Evolutionary conservation across 2,888 invertebrate species (phyloP).

Genomic region (Cheilosia vulpina): DNA sequence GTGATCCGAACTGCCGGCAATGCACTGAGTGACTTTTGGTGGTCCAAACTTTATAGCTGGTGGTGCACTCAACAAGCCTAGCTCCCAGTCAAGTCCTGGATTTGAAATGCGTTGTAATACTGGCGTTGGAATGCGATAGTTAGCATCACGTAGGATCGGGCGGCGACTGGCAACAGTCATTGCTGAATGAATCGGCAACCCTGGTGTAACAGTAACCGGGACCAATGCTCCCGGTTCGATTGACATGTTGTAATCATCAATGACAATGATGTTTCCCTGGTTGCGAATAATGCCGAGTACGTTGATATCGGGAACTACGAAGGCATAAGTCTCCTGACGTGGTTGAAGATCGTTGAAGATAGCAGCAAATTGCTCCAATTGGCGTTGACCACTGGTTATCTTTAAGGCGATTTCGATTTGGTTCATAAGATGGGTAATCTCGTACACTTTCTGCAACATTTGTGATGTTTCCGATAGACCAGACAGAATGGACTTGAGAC

Average conservation of each 20-base stretch:
- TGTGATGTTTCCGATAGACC: conserved; percentile 89
- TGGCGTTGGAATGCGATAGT: conserved; percentile 79
- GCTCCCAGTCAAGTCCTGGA: conserved; percentile 80
- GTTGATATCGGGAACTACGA: conserved; percentile 86
- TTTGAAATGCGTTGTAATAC: conserved; percentile 77
- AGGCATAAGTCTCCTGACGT: conserved; percentile 86
- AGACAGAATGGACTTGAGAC: conserved; percentile 87
- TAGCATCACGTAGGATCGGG: conserved; percentile 80
- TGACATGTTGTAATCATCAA: conserved; percentile 80
- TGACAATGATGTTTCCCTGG: conserved; percentile 85
- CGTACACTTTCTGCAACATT: conserved; percentile 87
- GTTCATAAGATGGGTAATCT: conserved; percentile 85
- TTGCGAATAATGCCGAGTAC: conserved; percentile 86
- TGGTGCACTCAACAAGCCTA: conserved; percentile 79
- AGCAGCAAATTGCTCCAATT: conserved; percentile 86
- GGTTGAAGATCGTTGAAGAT: conserved; percentile 87
- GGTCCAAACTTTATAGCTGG: conserved; percentile 81
- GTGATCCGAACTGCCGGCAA: conserved; percentile 85
- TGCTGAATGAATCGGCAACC: conserved; percentile 30
- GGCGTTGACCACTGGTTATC: conserved; percentile 85
- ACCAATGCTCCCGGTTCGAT: conserved; percentile 76
- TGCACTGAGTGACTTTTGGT: conserved; percentile 84
- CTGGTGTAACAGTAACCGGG: conserved; percentile 32
- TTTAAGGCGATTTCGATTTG: conserved; percentile 85
- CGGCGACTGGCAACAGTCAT: conserved; percentile 77